A percentile compares a stretch with the other conserved stretches of the same genome.
phyloP scores from a whole-genome alignment of 2,797 vertebrate genomes.

The Knipowitschia caucasica region DNA sequence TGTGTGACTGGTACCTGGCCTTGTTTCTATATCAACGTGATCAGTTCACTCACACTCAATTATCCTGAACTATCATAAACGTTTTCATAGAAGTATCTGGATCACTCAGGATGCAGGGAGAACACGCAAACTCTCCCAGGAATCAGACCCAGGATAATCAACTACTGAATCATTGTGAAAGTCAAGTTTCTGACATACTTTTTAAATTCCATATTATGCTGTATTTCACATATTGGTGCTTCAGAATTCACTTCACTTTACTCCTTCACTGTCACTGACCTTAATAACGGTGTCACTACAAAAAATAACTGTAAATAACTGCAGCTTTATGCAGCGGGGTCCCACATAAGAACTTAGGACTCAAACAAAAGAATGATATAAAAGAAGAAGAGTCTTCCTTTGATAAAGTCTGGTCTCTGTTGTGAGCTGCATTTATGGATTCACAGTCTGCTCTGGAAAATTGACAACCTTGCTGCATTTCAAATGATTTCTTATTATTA shows the following conservation, averaged over 20 bases:
- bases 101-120: too few relatives aligned
- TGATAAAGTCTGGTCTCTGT: conserved; percentile 21
- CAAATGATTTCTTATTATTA: conserved; percentile 31
- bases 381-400: conserved; percentile 14
- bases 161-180: too few relatives aligned
- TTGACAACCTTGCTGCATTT: conserved; percentile 35
- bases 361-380: background rate
- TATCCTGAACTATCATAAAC: too few relatives aligned
- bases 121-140: too few relatives aligned
- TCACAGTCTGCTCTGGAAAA: conserved; percentile 23
- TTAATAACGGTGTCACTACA: conserved; percentile 47
- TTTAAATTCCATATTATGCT: conserved; percentile 37
- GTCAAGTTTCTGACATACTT: background rate
- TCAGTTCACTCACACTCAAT: too few relatives aligned
- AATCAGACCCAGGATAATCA: too few relatives aligned
- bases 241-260: conserved; percentile 33
- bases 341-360: conserved; percentile 19
- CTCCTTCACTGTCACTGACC: conserved; percentile 8
- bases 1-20: too few relatives aligned
- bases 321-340: conserved; percentile 20
- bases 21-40: too few relatives aligned
- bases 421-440: conserved; percentile 31
- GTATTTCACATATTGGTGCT: conserved; percentile 28
- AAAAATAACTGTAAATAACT: conserved; percentile 39
- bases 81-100: too few relatives aligned